Percentiles rank a stretch among this genome's conserved stretches.
Evolutionary conservation across 1,140 invertebrate species (phyloP).

Genomic region (Telenomus remus): DNA sequence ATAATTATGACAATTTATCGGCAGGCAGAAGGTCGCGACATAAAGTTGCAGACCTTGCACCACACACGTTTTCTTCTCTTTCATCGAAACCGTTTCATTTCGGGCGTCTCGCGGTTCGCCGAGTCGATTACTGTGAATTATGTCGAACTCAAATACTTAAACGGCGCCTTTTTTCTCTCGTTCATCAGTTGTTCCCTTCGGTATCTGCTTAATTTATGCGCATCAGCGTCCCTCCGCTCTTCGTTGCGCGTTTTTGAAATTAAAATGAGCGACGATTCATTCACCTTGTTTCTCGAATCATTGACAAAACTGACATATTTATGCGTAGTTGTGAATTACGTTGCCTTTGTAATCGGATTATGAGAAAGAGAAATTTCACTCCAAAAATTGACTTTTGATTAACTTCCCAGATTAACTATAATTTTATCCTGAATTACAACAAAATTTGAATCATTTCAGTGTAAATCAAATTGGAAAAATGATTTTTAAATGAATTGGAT

Average conservation of each 20-base stretch:
- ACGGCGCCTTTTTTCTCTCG: conserved; percentile 4
- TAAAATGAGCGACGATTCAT: conserved; percentile 25
- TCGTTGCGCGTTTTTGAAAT: conserved; percentile 18
- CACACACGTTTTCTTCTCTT: conserved; percentile 14
- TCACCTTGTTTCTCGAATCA: conserved; percentile 24
- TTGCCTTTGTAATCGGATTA: not conserved
- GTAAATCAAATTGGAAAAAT: no score
- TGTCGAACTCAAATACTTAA: not conserved
- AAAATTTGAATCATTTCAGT: no score
- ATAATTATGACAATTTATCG: conserved; percentile 35
- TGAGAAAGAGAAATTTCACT: not conserved
- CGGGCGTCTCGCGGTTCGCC: conserved; percentile 2
- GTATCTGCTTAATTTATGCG: conserved; percentile 8
- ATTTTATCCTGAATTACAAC: no score
- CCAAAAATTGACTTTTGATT: no score
- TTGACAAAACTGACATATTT: conserved; percentile 29
- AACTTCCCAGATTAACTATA: no score
- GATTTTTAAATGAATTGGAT: no score
- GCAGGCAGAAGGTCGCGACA: conserved; percentile 18
- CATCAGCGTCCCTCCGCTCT: not conserved
- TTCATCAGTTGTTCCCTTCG: conserved; percentile 5
- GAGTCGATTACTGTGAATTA: not conserved
- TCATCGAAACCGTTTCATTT: conserved; percentile 30
- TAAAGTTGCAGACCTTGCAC: conserved; percentile 43
- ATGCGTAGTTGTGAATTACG: conserved; percentile 11